These are phyloP conservation scores for Encarsia formosa DNA, from an alignment of 2,888 invertebrate species.

Conservation along the genomic window DNA sequence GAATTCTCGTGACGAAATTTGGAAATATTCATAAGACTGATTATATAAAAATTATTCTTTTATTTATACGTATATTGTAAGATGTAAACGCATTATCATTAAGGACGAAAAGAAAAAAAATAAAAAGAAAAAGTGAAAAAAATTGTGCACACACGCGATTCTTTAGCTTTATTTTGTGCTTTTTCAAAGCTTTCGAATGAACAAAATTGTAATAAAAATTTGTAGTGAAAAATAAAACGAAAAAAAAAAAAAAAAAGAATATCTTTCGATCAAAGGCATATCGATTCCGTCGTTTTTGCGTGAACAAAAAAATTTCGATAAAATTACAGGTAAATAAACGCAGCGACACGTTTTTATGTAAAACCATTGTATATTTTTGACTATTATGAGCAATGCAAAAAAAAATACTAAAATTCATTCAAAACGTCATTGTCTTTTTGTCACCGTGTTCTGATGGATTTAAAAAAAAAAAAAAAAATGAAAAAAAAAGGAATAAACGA, in stretches of 20 bases:
- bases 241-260: not conserved
- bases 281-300: slow-evolving; percentile 22
- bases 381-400: slow-evolving; percentile 13
- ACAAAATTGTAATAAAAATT: slow-evolving; percentile 8
- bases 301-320: slow-evolving; percentile 12
- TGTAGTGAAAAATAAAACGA: slow-evolving; percentile 4
- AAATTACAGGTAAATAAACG: not conserved
- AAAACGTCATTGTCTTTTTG: slow-evolving; percentile 26
- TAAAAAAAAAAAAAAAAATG: slow-evolving; percentile 5
- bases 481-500: slow-evolving; percentile 22
- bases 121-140: too few relatives aligned
- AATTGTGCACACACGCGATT: not conserved
- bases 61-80: slow-evolving; percentile 20
- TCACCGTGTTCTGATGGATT: slow-evolving; percentile 24
- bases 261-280: slow-evolving; percentile 24
- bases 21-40: slow-evolving; percentile 27
- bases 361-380: slow-evolving; percentile 19
- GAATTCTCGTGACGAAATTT: slow-evolving; percentile 10
- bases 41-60: slow-evolving; percentile 20
- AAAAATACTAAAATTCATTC: slow-evolving; percentile 14
- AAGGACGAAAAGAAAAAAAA: too few relatives aligned
- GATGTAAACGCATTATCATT: too few relatives aligned
- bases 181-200: slow-evolving; percentile 6
- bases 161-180: slow-evolving; percentile 1
- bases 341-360: slow-evolving; percentile 20